A percentile compares a stretch with the other conserved stretches of the same genome.
phyloP scores from a whole-genome alignment of 23 tunicate genomes.

The Oikopleura dioica region DNA sequence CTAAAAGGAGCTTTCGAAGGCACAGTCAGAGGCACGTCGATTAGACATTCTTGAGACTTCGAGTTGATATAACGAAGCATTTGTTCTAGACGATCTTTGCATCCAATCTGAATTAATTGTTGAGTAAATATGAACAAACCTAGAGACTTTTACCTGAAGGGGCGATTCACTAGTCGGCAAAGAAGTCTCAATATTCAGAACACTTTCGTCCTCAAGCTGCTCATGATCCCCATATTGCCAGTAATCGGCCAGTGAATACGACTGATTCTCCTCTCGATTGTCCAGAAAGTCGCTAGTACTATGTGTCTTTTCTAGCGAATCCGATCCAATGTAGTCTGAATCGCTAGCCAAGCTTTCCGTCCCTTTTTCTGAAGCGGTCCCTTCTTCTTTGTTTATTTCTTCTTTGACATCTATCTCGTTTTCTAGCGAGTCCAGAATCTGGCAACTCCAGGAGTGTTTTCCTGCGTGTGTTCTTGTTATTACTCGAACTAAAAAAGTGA shows the following conservation, averaged over 20 bases:
- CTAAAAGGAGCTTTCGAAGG: slow-evolving; percentile 18
- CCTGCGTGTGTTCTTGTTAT: background rate
- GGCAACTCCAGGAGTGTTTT: background rate
- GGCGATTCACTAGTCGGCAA: background rate
- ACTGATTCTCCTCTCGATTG: background rate
- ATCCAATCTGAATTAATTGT: background rate
- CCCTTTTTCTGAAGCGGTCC: background rate
- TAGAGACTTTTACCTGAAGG: background rate
- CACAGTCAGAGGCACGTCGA: slow-evolving; percentile 39
- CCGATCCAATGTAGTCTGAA: too few species aligned
- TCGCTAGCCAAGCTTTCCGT: too few species aligned
- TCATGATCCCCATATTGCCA: too few species aligned
- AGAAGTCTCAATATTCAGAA: background rate
- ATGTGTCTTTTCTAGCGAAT: too few species aligned
- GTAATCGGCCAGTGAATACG: background rate
- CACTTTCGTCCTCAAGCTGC: background rate
- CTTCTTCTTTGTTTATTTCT: too few species aligned
- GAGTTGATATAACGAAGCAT: slow-evolving; percentile 40
- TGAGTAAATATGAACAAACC: background rate
- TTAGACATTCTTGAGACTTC: slow-evolving; percentile 59
- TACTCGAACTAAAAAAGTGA: background rate
- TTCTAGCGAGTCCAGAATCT: background rate
- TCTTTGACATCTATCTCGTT: background rate
- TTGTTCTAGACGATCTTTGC: slow-evolving; percentile 15
- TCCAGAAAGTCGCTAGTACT: background rate